phyloP scores from a whole-genome alignment of 2,888 invertebrate genomes.

The Campoplex capitator region DNA sequence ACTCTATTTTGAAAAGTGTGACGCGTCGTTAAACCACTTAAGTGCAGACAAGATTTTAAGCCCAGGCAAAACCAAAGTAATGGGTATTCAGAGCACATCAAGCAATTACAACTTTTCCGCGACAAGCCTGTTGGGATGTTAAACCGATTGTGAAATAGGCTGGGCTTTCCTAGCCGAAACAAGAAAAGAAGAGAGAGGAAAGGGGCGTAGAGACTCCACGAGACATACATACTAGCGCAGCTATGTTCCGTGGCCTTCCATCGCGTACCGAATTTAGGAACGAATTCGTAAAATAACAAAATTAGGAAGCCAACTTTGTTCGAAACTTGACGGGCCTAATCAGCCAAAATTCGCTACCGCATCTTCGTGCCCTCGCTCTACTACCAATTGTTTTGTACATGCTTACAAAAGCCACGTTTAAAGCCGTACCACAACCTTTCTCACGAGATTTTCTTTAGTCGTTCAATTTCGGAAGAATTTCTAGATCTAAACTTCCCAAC shows the following conservation, averaged over 20 bases:
- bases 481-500: not conserved
- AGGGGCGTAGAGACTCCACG: constrained; percentile 9
- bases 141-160: constrained; percentile 80
- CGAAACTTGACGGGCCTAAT: constrained; percentile 76
- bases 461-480: constrained; percentile 18
- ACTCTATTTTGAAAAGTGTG: constrained; percentile 9
- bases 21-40: constrained; percentile 44
- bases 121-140: constrained; percentile 76
- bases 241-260: constrained; percentile 38
- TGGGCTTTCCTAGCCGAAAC: constrained; percentile 35
- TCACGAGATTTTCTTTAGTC: constrained; percentile 13
- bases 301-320: constrained; percentile 83
- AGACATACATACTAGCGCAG: constrained; percentile 4
- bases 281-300: constrained; percentile 79
- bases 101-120: constrained; percentile 82
- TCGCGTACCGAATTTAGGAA: constrained; percentile 78
- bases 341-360: constrained; percentile 71
- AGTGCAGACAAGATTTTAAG: constrained; percentile 63
- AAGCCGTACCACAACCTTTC: constrained; percentile 7
- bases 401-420: constrained; percentile 15
- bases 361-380: constrained; percentile 38
- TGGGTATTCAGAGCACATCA: constrained; percentile 79
- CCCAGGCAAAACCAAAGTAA: constrained; percentile 69
- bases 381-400: constrained; percentile 46
- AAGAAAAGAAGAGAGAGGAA: constrained; percentile 18